These are phyloP conservation scores for Masnerella sp. DNA, from an alignment of 2,888 invertebrate genomes.

Conservation along the genomic window DNA sequence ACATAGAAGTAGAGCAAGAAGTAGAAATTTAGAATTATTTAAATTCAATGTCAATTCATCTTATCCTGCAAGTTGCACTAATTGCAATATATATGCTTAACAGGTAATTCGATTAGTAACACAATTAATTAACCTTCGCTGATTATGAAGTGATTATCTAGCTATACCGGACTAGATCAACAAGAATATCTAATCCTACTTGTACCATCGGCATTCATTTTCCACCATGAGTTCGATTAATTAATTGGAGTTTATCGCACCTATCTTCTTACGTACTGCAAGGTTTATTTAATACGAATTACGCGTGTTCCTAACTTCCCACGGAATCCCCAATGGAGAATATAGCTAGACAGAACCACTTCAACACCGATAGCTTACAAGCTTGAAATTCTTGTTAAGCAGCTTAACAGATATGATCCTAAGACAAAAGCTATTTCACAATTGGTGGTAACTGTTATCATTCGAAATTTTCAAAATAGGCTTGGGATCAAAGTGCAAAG, in stretches of 20 bases:
- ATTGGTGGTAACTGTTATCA: constrained; percentile 28
- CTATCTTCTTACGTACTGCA: constrained; percentile 47
- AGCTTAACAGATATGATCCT: constrained; percentile 54
- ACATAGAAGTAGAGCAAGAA: too few relatives aligned
- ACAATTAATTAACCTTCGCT: background rate
- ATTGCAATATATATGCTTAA: too few relatives aligned
- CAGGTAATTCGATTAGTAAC: background rate
- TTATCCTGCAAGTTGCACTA: too few relatives aligned
- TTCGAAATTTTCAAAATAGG: background rate
- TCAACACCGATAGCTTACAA: constrained; percentile 53
- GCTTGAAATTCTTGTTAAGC: constrained; percentile 55
- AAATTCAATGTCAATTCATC: too few relatives aligned
- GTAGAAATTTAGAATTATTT: too few relatives aligned
- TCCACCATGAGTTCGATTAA: constrained; percentile 55
- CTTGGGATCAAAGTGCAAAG: background rate
- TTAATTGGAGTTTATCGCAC: constrained; percentile 56
- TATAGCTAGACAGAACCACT: constrained; percentile 39
- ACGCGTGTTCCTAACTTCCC: constrained; percentile 56
- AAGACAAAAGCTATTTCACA: constrained; percentile 35
- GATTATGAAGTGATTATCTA: constrained; percentile 12
- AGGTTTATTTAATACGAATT: constrained; percentile 58
- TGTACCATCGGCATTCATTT: constrained; percentile 36
- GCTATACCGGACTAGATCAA: constrained; percentile 8
- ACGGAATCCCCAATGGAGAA: constrained; percentile 51
- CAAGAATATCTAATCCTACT: constrained; percentile 31